Evolutionary conservation across 2,797 vertebrate species (phyloP), one percentile per base, ranked within the genome.

Genomic region (Percopsis omiscomaycus): DNA sequence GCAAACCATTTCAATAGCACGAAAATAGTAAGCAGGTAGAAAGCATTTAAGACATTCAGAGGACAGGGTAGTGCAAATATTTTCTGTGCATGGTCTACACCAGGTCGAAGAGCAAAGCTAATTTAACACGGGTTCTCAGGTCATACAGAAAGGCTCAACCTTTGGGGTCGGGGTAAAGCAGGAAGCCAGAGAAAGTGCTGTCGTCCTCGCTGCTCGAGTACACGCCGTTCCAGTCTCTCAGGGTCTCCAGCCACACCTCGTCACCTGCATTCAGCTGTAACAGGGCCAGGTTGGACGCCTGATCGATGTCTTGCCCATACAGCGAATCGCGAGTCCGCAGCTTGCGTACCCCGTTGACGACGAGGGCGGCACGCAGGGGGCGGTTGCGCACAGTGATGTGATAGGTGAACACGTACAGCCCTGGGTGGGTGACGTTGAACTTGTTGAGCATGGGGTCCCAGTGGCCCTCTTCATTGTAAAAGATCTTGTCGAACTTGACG

Each of bases 271-370:
- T 84, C 59, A 99, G 83, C 75, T 90, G 95, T 74, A 98, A 83
- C 74, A 99, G 75, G 0, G 91, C 89, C 1, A 98, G 91, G 80
- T 96, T 95, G 68, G 96, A 98, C 0, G 95, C 95, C 84, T 98
- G 96, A 77, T 98, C 96, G 4, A 96, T 96, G 83, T 98, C 96
- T 74, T 97, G 96, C 42, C 95, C 95, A 0, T 95, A 94, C n/a
- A 98, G 91, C 0, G 96, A 96, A 80, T 98, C 96, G 0, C 96
- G 91, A 45, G 94, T 94, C 56, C 92, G 94, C 84, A 95, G 84
- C 81, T 90, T 93, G 66, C 92, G 92, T 52, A 89, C 77, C 28
- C 94, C 94, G 42, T 93, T 92, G 2, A 95, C 92, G 3, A 98
- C 89, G 0, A 99, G 88, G 69, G 95, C 95, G 52, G 95, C 90